phyloP scores from a whole-genome alignment of 2,888 invertebrate genomes.

The Zygothrica quintamaculata region DNA sequence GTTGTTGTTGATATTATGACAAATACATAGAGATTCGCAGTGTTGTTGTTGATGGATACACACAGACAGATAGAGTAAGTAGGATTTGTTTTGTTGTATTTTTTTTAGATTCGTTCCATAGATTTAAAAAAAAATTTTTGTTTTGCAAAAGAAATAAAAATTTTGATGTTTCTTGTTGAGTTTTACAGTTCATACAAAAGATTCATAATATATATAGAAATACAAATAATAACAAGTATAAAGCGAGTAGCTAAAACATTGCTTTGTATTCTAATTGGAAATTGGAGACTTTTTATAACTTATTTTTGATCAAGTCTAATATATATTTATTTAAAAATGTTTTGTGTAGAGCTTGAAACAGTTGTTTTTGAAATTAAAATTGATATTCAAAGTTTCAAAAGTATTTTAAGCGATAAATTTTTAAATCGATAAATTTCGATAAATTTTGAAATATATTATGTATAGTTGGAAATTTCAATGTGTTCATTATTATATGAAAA shows the following conservation, averaged over 20 bases:
- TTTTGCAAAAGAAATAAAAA: slow-evolving; percentile 74
- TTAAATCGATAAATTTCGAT: no score
- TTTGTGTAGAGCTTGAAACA: slow-evolving; percentile 1
- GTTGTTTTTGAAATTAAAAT: not conserved
- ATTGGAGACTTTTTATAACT: no score
- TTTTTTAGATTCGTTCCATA: slow-evolving; percentile 38
- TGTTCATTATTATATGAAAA: no score
- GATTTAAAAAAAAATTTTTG: slow-evolving; percentile 44
- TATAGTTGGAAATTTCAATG: no score
- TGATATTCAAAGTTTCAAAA: no score
- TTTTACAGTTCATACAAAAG: slow-evolving; percentile 50
- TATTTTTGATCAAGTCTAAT: no score
- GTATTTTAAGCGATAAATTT: no score
- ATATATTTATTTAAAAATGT: not conserved
- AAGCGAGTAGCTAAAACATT: slow-evolving; percentile 56
- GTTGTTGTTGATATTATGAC: slow-evolving; percentile 61
- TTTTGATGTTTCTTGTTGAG: slow-evolving; percentile 75
- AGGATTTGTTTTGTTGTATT: slow-evolving; percentile 18
- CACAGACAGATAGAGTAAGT: slow-evolving; percentile 47
- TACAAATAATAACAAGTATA: slow-evolving; percentile 44
- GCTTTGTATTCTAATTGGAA: slow-evolving; percentile 33
- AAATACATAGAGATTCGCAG: slow-evolving; percentile 66
- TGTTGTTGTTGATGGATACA: slow-evolving; percentile 29
- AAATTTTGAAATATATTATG: no score
- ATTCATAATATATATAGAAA: no score